These are phyloP conservation scores for Stichodactyla mertensii DNA, from an alignment of 64 coral and sea anemone species.

Conservation along the genomic window DNA sequence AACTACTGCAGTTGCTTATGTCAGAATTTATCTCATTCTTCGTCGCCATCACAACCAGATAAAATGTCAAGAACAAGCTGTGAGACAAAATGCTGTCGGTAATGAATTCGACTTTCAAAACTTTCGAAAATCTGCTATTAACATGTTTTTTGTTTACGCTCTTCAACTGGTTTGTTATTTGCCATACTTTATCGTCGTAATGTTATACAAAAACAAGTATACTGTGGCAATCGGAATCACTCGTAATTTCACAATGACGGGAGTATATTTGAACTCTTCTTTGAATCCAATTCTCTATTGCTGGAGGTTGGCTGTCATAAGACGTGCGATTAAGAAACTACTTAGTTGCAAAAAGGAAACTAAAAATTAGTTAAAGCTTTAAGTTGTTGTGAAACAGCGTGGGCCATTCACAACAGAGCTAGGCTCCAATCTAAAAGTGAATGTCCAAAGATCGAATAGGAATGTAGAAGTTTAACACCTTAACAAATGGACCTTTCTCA, in stretches of 20 bases:
- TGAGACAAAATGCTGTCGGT: background rate
- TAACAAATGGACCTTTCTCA: too few species aligned
- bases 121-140: background rate
- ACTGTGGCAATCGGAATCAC: background rate
- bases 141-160: background rate
- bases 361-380: background rate
- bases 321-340: background rate
- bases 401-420: too few species aligned
- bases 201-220: background rate
- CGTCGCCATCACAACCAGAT: constrained; percentile 42
- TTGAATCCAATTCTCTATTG: constrained; percentile 10
- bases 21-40: constrained; percentile 7
- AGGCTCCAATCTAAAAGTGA: too few species aligned
- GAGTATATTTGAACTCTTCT: constrained; percentile 4
- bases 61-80: background rate
- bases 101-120: background rate
- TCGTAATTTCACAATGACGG: background rate
- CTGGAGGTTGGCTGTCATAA: background rate
- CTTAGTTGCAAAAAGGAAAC: background rate
- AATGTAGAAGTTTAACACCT: too few species aligned
- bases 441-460: too few species aligned
- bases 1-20: background rate
- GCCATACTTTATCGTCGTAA: background rate
- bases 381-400: too few species aligned
- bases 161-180: background rate